Conservation (phyloP, 2,888 invertebrate genomes). For the Polydrusus cervinus region DNA sequence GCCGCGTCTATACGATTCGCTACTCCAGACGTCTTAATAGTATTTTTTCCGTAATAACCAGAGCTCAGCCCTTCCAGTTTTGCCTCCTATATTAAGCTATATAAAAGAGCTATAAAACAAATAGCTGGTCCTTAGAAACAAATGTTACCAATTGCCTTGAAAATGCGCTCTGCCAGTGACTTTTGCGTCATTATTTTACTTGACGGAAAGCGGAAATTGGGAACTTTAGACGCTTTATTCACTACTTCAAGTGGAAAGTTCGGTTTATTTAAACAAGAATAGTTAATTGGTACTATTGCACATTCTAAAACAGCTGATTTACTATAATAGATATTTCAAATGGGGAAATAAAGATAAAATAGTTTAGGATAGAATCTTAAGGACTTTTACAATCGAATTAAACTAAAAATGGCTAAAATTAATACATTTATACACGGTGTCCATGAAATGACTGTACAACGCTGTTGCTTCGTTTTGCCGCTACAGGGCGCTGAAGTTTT, state of each 20-base stretch:
- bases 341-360: too few relatives aligned
- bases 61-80: conserved; percentile 36
- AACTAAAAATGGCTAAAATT: too few relatives aligned
- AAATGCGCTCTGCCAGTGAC: conserved; percentile 42
- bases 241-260: background rate
- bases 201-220: conserved; percentile 22
- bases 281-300: background rate
- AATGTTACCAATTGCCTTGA: conserved; percentile 61
- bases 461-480: too few relatives aligned
- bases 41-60: conserved; percentile 45
- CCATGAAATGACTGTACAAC: too few relatives aligned
- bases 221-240: conserved; percentile 11
- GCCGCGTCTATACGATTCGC: conserved; percentile 28
- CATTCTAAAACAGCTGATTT: background rate
- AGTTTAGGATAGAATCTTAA: too few relatives aligned
- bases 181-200: conserved; percentile 33
- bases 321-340: too few relatives aligned
- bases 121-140: conserved; percentile 63
- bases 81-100: conserved; percentile 62
- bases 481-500: too few relatives aligned
- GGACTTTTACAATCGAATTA: too few relatives aligned
- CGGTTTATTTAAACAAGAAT: background rate
- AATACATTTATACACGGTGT: too few relatives aligned
- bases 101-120: conserved; percentile 64
- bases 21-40: conserved; percentile 47